phyloP scores from a whole-genome alignment of 2,888 invertebrate species.

The Erebia palarica region DNA sequence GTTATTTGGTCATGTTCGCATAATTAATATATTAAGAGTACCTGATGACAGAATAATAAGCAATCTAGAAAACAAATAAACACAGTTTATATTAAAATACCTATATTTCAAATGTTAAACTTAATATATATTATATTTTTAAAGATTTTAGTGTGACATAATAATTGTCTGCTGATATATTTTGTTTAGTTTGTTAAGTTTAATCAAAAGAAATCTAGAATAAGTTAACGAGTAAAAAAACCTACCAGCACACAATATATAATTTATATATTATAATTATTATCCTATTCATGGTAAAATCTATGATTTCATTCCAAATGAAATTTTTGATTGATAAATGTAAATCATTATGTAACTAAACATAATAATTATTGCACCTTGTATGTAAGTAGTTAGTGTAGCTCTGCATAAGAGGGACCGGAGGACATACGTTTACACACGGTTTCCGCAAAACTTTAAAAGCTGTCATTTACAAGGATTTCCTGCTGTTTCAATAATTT shows the following conservation, averaged over 20 bases:
- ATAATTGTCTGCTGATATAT: conserved; percentile 9
- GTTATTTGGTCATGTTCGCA: no score
- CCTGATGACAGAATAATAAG: conserved; percentile 11
- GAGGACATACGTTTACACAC: conserved; percentile 44
- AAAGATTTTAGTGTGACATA: conserved; percentile 8
- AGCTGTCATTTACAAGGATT: no score
- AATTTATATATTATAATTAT: conserved; percentile 7
- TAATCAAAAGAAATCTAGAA: conserved; percentile 21
- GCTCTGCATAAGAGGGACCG: conserved; percentile 53
- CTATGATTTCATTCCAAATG: conserved; percentile 52
- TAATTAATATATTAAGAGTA: background rate
- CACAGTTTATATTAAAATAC: background rate
- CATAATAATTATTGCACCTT: conserved; percentile 77
- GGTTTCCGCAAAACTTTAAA: background rate
- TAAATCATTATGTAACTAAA: conserved; percentile 53
- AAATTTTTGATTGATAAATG: conserved; percentile 47
- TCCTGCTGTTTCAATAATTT: background rate
- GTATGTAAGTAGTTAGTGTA: conserved; percentile 71
- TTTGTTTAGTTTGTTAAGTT: conserved; percentile 18
- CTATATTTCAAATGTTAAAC: conserved; percentile 11
- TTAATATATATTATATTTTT: conserved; percentile 6
- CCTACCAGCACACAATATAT: background rate
- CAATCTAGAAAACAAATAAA: conserved; percentile 8
- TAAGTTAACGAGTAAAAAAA: conserved; percentile 16
- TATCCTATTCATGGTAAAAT: conserved; percentile 10